A percentile compares a stretch with the other conserved stretches of the same genome.
Conservation (phyloP, 2,888 invertebrate species). For the Idaea dimidiata region DNA sequence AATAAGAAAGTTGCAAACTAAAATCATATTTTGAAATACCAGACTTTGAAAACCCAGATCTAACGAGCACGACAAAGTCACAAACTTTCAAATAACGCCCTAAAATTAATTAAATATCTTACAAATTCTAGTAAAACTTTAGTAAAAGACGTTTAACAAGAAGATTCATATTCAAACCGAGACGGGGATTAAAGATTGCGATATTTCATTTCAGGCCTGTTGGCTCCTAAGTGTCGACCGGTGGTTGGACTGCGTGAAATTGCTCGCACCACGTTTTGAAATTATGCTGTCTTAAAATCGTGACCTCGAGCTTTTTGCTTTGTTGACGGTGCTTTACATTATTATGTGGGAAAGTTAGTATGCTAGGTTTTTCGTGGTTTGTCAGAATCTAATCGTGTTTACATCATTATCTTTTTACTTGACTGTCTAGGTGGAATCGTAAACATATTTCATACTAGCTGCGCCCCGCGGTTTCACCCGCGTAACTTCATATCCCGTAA, state of each 20-base stretch:
- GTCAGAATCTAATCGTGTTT: too few relatives aligned
- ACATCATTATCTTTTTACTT: too few relatives aligned
- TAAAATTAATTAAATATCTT: not conserved
- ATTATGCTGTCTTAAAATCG: conserved; percentile 27
- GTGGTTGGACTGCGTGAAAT: conserved; percentile 66
- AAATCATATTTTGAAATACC: not conserved
- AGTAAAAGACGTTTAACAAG: conserved; percentile 18
- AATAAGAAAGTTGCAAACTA: not conserved
- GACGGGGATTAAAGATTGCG: conserved; percentile 47
- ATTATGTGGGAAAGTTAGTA: not conserved
- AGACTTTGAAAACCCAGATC: conserved; percentile 2
- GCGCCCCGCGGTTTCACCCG: too few relatives aligned
- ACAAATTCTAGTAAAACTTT: conserved; percentile 4
- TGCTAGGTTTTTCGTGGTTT: too few relatives aligned
- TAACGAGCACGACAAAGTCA: conserved; percentile 1
- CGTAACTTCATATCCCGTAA: too few relatives aligned
- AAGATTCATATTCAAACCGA: conserved; percentile 31
- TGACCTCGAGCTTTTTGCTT: conserved; percentile 4
- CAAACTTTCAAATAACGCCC: not conserved
- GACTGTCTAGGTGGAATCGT: too few relatives aligned
- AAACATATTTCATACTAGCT: too few relatives aligned
- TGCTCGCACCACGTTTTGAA: conserved; percentile 66
- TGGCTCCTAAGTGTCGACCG: conserved; percentile 47
- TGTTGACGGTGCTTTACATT: not conserved
- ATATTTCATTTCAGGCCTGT: conserved; percentile 66